phyloP scores from a whole-genome alignment of 2,888 invertebrate species.

The Agrotis puta region DNA sequence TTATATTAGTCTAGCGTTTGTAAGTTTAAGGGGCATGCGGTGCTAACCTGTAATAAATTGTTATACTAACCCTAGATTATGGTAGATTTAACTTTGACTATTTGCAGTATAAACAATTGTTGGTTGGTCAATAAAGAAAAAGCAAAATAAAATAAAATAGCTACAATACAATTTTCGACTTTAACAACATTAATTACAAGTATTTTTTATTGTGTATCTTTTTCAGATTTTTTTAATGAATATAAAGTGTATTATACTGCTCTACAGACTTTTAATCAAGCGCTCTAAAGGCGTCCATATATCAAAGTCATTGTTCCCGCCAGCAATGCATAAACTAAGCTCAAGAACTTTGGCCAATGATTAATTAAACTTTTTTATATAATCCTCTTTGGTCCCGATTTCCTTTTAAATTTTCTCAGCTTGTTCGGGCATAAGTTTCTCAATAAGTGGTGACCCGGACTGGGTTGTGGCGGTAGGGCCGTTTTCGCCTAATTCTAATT shows the following conservation, averaged over 20 bases:
- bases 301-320: constrained; percentile 59
- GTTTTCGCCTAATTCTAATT: constrained; percentile 86
- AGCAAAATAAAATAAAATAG: constrained; percentile 1
- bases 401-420: constrained; percentile 66
- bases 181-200: constrained; percentile 36
- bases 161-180: constrained; percentile 11
- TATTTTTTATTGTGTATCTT: constrained; percentile 18
- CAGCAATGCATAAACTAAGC: constrained; percentile 51
- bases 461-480: constrained; percentile 68
- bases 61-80: too few species aligned
- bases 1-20: too few species aligned
- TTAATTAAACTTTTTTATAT: constrained; percentile 65
- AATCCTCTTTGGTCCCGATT: constrained; percentile 50
- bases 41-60: too few species aligned
- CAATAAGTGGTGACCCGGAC: constrained; percentile 68
- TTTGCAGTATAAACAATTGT: too few species aligned
- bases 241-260: constrained; percentile 21
- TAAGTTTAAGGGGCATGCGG: too few species aligned
- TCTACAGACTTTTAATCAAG: constrained; percentile 51
- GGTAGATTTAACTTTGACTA: too few species aligned
- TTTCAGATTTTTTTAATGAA: constrained; percentile 19
- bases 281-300: constrained; percentile 46
- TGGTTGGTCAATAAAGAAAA: too few species aligned
- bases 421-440: constrained; percentile 70
- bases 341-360: constrained; percentile 52